Percentiles rank a stretch among this genome's conserved stretches.
Evolutionary conservation across 2,113 vertebrate species (phyloP).

Genomic region (Buteo buteo): DNA sequence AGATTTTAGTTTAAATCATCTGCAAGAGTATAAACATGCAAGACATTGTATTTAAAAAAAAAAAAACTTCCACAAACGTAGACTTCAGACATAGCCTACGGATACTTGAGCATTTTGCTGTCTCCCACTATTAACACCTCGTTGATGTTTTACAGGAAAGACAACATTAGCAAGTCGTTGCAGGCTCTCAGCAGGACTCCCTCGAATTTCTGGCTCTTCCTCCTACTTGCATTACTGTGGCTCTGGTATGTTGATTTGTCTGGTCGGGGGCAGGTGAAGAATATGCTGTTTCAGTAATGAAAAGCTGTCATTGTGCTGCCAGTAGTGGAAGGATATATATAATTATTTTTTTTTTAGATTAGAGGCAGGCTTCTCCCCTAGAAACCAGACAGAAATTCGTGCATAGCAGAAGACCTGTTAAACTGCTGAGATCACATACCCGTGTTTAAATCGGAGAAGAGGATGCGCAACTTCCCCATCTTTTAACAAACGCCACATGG

Average conservation of each 20-base stretch:
- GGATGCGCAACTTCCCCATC: background rate
- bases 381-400: background rate
- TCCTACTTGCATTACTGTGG: background rate
- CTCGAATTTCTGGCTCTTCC: background rate
- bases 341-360: background rate
- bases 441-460: background rate
- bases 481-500: background rate
- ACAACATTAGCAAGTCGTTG: background rate
- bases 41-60: background rate
- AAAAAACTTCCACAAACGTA: background rate
- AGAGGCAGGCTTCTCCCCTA: background rate
- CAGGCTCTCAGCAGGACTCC: background rate
- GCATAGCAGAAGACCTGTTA: background rate
- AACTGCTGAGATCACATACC: background rate
- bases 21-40: background rate
- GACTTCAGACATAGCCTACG: background rate
- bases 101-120: background rate
- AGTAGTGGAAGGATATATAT: rapidly evolving
- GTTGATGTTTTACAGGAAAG: background rate
- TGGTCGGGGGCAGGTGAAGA: background rate
- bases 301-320: background rate
- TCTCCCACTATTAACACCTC: background rate
- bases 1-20: background rate
- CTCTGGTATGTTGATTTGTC: background rate
- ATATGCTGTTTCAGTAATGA: background rate